Conservation (phyloP, 2,888 invertebrate species). For the Steinernema carpocapsae region DNA sequence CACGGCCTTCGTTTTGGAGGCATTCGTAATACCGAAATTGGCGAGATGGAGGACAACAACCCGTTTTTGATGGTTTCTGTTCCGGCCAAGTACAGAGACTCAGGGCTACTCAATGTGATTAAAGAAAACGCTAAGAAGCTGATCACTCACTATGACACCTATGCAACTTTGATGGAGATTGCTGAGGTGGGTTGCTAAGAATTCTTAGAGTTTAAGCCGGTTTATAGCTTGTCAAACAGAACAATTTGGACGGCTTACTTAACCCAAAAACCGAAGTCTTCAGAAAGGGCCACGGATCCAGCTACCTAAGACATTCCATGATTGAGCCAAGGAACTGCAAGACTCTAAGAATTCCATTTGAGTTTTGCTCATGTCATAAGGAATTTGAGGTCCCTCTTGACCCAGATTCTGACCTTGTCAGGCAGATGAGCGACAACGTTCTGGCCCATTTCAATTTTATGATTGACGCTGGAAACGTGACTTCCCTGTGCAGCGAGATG, state of each 20-base stretch:
- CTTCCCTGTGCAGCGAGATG: neutral
- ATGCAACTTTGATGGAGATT: constrained; percentile 47
- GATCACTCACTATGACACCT: constrained; percentile 47
- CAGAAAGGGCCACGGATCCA: neutral
- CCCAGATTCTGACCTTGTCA: neutral
- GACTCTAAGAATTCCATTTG: constrained; percentile 44
- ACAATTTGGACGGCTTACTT: neutral
- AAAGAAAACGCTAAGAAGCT: constrained; percentile 43
- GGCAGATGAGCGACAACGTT: neutral
- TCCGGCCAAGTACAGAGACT: constrained; percentile 40
- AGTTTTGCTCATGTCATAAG: constrained; percentile 47
- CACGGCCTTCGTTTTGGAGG: constrained; percentile 51
- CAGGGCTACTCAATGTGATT: constrained; percentile 38
- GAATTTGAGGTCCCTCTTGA: neutral
- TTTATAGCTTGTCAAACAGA: neutral
- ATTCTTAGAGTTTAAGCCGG: too few relatives aligned
- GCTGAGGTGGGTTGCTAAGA: constrained; percentile 36
- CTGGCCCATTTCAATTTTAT: neutral
- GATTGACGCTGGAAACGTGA: neutral
- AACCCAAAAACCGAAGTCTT: neutral
- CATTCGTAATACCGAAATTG: constrained; percentile 40
- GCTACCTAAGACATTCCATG: neutral
- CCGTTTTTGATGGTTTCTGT: constrained; percentile 38
- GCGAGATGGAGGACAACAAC: constrained; percentile 43
- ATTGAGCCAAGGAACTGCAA: constrained; percentile 40